Base-by-base conservation (phyloP, 2,888 invertebrate species). In the Caenorhabditis sp. region DNA sequence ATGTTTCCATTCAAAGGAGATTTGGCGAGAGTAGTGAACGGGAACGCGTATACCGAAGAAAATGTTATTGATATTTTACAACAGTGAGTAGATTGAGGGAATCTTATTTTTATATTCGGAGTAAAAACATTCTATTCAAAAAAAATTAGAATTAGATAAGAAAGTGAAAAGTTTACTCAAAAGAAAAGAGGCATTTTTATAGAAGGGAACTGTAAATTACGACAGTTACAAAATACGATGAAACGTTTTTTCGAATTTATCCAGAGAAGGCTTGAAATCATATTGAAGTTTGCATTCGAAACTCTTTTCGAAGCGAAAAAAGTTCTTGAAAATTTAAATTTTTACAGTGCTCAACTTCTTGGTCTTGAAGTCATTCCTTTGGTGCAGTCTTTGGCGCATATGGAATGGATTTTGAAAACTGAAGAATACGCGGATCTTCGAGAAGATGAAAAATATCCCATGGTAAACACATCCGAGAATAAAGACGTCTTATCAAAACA, bases 331-430 rank as follows among this genome's bases (percentile, higher is more conserved):
- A 3, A 21, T 24, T 53, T 17, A 21, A n/a, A 10, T 26, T 26
- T 26, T 57, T 81, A 58, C 26, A 82, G 81, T 65, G 90, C 91
- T 65, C 90, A 91, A 19, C 53, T 57, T 2, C n/a, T 73, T 17
- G 74, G 75, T 21, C 89, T 94, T 0, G 91, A 91, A 72, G 91
- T 93, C 0, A 93, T 94, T 81, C 94, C 94, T 0, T 88, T 94
- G 55, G 89, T 94, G 8, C 94, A 93, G 89, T 93, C 93, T 0
- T 93, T 94, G 88, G 94, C 93, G 0, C 94, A 94, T 87, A 89
- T 94, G 89, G 94, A 94, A 88, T 93, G 92, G 89, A 91, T 92
- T 0, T 89, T 94, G 58, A 94, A 94, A 86, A 90, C 93, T 23
- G 88, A 91, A 36, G 90, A 92, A 65, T 93, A 91, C 83, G 89